Percentiles rank a stretch among this genome's conserved stretches.
phyloP scores from a whole-genome alignment of 2,888 invertebrate genomes.

The Sinodicranocentrus sp. region DNA sequence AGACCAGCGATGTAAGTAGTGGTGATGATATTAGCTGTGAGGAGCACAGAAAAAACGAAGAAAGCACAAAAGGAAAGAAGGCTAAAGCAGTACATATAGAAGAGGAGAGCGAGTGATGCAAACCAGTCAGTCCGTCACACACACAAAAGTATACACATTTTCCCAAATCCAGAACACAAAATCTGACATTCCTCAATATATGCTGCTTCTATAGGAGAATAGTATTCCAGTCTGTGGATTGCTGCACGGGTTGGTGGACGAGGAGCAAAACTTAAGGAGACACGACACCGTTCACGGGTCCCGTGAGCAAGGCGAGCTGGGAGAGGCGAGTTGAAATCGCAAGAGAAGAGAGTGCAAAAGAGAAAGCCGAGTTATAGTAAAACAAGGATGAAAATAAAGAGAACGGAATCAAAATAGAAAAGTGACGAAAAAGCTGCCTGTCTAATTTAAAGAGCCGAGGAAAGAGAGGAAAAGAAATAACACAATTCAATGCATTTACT shows the following conservation, averaged over 20 bases:
- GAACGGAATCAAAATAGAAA: conserved; percentile 12
- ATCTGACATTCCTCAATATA: conserved; percentile 67
- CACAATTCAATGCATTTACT: conserved; percentile 31
- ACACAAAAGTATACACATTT: conserved; percentile 53
- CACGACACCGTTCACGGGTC: conserved; percentile 24
- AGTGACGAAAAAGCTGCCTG: conserved; percentile 15
- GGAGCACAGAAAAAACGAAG: conserved; percentile 38
- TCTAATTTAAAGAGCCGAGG: neutral
- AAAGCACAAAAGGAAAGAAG: conserved; percentile 42
- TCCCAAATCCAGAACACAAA: conserved; percentile 51
- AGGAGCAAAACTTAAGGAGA: conserved; percentile 33
- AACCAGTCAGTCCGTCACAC: conserved; percentile 56
- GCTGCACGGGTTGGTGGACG: conserved; percentile 67
- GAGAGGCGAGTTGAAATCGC: conserved; percentile 60
- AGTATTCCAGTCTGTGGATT: conserved; percentile 67
- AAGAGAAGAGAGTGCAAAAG: conserved; percentile 21
- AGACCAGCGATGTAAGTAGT: conserved; percentile 13
- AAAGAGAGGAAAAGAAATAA: conserved; percentile 17
- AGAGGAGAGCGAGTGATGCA: conserved; percentile 56
- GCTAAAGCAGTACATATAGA: conserved; percentile 68
- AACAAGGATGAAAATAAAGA: neutral
- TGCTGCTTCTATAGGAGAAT: conserved; percentile 52
- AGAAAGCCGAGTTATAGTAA: neutral
- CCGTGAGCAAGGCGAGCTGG: conserved; percentile 60
- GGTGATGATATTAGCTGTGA: conserved; percentile 27